Conservation (phyloP, 2,113 vertebrate genomes). For the Noturus placidus region DNA sequence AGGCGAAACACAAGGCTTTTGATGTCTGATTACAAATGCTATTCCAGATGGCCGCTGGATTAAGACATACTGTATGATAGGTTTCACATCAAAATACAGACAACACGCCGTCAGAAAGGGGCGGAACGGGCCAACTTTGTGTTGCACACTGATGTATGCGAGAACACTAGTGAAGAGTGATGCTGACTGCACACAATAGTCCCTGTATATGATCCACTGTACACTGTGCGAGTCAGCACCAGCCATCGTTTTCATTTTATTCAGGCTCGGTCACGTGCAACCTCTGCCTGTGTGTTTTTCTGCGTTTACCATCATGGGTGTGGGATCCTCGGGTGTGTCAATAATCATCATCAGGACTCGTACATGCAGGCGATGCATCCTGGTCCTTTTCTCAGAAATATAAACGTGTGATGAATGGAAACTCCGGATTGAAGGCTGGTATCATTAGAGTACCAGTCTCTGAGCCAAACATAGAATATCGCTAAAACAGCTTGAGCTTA, state of each 20-base stretch:
- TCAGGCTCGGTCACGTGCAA: conserved; percentile 25
- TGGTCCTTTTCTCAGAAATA: background rate
- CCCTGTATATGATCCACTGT: conserved; percentile 6
- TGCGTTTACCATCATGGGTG: background rate
- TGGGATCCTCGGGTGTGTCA: background rate
- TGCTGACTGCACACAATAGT: conserved; percentile 27
- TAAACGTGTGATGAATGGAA: background rate
- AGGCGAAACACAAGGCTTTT: conserved; percentile 53
- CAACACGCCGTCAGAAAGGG: conserved; percentile 29
- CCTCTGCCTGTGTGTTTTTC: conserved; percentile 15
- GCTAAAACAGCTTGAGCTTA: conserved; percentile 68
- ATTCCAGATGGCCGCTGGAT: conserved; percentile 64
- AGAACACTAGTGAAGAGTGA: background rate
- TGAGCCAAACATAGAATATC: conserved; percentile 51
- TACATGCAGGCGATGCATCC: background rate
- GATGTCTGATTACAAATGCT: conserved; percentile 66
- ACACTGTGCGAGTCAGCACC: conserved; percentile 22
- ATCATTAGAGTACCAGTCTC: conserved; percentile 37
- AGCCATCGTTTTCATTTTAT: conserved; percentile 24
- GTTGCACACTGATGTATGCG: background rate
- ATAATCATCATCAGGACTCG: background rate
- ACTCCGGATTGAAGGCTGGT: background rate
- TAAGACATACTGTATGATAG: conserved; percentile 49
- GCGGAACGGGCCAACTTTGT: background rate
- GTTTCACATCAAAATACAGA: conserved; percentile 50